A percentile compares a stretch with the other conserved stretches of the same genome.
Conservation (phyloP, 1,140 invertebrate species). For the Aplysia californica region DNA sequence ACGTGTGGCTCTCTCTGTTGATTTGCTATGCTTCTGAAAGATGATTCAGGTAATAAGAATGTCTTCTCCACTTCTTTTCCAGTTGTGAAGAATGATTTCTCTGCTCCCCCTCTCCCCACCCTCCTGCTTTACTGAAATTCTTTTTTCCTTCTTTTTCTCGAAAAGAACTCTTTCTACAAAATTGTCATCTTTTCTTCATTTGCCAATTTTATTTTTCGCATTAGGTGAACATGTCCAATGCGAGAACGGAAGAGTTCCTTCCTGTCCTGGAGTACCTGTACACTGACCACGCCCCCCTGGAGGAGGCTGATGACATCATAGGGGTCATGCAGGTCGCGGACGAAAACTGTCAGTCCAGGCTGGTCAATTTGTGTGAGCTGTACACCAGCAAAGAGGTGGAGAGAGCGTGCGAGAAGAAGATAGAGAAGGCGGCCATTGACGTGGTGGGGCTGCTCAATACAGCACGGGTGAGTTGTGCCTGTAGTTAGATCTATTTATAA, state of each 20-base stretch:
- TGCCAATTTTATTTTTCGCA: slow-evolving; percentile 21
- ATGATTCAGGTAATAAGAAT: too few relatives aligned
- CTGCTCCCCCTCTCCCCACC: too few relatives aligned
- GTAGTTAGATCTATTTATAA: neutral
- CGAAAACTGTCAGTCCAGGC: slow-evolving; percentile 52
- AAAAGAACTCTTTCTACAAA: too few relatives aligned
- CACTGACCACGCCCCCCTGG: slow-evolving; percentile 61
- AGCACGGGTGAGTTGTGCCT: slow-evolving; percentile 46
- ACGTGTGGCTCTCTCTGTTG: too few relatives aligned
- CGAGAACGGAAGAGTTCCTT: slow-evolving; percentile 49
- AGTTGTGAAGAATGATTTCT: too few relatives aligned
- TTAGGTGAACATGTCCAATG: slow-evolving; percentile 47
- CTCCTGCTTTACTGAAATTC: too few relatives aligned
- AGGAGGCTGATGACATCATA: slow-evolving; percentile 49
- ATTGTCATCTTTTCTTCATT: too few relatives aligned
- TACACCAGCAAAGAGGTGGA: slow-evolving; percentile 64
- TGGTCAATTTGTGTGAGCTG: slow-evolving; percentile 60
- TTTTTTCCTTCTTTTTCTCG: too few relatives aligned
- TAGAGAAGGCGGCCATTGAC: slow-evolving; percentile 59
- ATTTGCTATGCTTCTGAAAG: too few relatives aligned
- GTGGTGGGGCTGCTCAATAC: slow-evolving; percentile 57
- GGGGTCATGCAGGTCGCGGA: slow-evolving; percentile 54
- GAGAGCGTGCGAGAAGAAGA: slow-evolving; percentile 45
- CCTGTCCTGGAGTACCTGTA: slow-evolving; percentile 61
- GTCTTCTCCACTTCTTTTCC: too few relatives aligned